Evolutionary conservation across 1,140 invertebrate species (phyloP), one percentile per base, ranked within the genome.

Genomic region (Lordiphosa collinella): DNA sequence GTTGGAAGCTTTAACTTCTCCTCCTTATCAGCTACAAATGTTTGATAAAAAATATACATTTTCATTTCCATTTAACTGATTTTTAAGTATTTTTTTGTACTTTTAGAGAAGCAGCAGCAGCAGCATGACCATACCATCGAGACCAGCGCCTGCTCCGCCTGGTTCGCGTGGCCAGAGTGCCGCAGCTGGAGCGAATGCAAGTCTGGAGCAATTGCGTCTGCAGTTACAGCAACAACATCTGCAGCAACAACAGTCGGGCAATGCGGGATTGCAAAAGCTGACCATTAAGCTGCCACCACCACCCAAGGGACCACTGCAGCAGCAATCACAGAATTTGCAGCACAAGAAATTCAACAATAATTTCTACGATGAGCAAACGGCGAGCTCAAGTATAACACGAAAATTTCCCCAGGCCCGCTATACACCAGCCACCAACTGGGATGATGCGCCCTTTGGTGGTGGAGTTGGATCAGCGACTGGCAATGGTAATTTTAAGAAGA

Each of bases 71-170:
- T 34, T 53, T 11, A 3, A 16, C 31, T 11, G 13, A 18, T 35
- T 50, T 12, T 14, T 61, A 29, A 7, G 0, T 22, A 29, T 36
- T 43, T 25, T 13, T 46, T 13, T 6, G 1, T 50, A 14, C 1
- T 38, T 36, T 37, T 9, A 8, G 5, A 11, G n/a, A n/a, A n/a
- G n/a, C 60, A 55, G 36, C 57, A 82, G 72, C 25, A 44, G 38
- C 29, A 65, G 25, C 9, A 89, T 89, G 73, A 89, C 89, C 37
- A 82, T 89, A 50, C 89, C 88, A 40, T 84, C 88, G 25, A 55
- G 89, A 47, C 89, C 89, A 44, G 89, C 89, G 14, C 89, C 89
- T 2, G 87, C 89, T 3, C 89, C 89, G 18, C 89, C 89, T 10
- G 64, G 60, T 4, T 71, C 82, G 14, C 61, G 70, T 29, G 72